phyloP scores from a whole-genome alignment of 1,140 invertebrate genomes.

The Drosophila ercepeae region DNA sequence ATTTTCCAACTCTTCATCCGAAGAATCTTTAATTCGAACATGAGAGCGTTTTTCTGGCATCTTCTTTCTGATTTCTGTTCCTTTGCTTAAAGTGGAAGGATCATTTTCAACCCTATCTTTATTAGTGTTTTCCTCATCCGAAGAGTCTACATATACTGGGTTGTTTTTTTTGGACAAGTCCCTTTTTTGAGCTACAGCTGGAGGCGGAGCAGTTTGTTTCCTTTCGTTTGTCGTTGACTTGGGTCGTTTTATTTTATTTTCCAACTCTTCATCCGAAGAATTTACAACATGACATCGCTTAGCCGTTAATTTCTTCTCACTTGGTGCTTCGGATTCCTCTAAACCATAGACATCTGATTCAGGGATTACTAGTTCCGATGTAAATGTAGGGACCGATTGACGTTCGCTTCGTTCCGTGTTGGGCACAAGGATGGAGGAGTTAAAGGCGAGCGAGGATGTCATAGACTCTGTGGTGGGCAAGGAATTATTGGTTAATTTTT shows the following conservation, averaged over 20 bases:
- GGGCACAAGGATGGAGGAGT: constrained; percentile 55
- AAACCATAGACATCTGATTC: constrained; percentile 28
- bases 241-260: constrained; percentile 4
- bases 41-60: not conserved
- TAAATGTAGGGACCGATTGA: not conserved
- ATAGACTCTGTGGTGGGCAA: constrained; percentile 59
- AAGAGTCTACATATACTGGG: constrained; percentile 22
- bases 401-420: constrained; percentile 45
- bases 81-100: too few species aligned
- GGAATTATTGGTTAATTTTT: constrained; percentile 79
- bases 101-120: too few species aligned
- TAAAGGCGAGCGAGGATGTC: constrained; percentile 29
- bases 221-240: not conserved
- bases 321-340: not conserved
- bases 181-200: not conserved
- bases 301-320: not conserved
- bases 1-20: constrained; percentile 42
- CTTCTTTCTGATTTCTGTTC: too few species aligned
- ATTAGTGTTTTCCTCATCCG: not conserved
- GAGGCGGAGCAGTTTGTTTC: not conserved
- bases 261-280: constrained; percentile 56
- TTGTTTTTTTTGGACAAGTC: not conserved
- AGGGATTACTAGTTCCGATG: constrained; percentile 36
- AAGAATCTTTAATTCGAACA: constrained; percentile 13
- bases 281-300: constrained; percentile 33